These are phyloP conservation scores for Numenius arquata DNA, from an alignment of 2,113 vertebrate genomes.

Conservation along the genomic window DNA sequence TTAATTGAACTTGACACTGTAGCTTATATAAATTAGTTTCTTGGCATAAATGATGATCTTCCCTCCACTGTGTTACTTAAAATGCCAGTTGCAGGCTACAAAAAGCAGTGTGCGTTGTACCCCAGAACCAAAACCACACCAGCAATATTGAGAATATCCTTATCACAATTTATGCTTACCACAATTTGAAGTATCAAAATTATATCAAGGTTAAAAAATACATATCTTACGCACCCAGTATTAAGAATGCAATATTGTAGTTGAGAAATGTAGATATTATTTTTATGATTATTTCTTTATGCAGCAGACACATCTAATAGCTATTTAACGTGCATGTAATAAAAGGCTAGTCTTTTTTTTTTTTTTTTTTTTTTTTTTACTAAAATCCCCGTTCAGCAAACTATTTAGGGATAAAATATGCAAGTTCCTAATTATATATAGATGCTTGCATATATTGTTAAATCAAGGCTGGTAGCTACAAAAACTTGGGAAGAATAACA, in stretches of 20 bases:
- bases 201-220: neutral
- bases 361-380: neutral
- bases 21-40: constrained; percentile 23
- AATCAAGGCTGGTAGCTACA: neutral
- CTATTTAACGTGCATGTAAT: neutral
- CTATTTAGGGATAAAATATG: neutral
- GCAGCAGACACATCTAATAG: neutral
- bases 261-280: neutral
- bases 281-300: neutral
- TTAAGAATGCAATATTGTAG: neutral
- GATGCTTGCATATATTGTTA: neutral
- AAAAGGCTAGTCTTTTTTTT: neutral
- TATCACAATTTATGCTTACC: neutral
- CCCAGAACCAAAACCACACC: neutral
- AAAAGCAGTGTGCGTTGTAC: neutral
- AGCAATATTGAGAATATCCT: neutral
- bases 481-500: neutral
- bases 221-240: neutral
- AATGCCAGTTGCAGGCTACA: constrained; percentile 7
- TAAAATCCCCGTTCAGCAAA: neutral
- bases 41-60: constrained; percentile 18
- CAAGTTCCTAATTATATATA: neutral
- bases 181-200: neutral
- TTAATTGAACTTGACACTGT: constrained; percentile 53
- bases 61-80: neutral